Percentiles rank a stretch among this genome's conserved stretches.
Evolutionary conservation across 1,140 invertebrate genomes (phyloP).

Genomic region (Sycobia sp.): DNA sequence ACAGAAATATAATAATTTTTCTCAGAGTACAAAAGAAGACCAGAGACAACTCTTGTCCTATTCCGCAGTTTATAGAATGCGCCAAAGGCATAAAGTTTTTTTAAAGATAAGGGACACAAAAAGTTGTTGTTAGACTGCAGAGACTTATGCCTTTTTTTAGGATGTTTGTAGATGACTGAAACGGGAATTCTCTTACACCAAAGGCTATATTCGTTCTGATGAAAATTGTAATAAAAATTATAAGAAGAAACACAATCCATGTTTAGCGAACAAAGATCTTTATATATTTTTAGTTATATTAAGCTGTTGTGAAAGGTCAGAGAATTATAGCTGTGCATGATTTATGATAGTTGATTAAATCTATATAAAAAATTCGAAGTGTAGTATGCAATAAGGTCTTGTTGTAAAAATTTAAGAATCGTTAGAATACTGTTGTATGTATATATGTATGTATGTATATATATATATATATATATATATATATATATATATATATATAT

Average conservation of each 20-base stretch:
- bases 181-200: constrained; percentile 23
- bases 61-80: constrained; percentile 18
- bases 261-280: constrained; percentile 22
- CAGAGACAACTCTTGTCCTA: constrained; percentile 21
- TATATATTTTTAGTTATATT: constrained; percentile 29
- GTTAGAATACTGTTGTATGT: constrained; percentile 22
- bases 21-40: constrained; percentile 28
- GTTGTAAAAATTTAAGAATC: constrained; percentile 22
- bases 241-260: constrained; percentile 15
- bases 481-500: no score
- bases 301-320: constrained; percentile 36
- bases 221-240: constrained; percentile 11
- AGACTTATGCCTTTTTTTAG: constrained; percentile 17
- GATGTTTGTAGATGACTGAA: constrained; percentile 29
- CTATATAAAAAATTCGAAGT: constrained; percentile 10
- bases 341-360: constrained; percentile 27
- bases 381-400: constrained; percentile 22
- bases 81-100: constrained; percentile 19
- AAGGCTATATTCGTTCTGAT: constrained; percentile 28
- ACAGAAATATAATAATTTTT: constrained; percentile 18
- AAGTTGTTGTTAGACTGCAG: constrained; percentile 10
- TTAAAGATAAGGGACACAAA: constrained; percentile 15
- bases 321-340: constrained; percentile 29
- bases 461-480: no score
- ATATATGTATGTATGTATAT: no score